These are phyloP conservation scores for Prolemur simus DNA, from an alignment of 2,113 vertebrate genomes.

Conservation along the genomic window DNA sequence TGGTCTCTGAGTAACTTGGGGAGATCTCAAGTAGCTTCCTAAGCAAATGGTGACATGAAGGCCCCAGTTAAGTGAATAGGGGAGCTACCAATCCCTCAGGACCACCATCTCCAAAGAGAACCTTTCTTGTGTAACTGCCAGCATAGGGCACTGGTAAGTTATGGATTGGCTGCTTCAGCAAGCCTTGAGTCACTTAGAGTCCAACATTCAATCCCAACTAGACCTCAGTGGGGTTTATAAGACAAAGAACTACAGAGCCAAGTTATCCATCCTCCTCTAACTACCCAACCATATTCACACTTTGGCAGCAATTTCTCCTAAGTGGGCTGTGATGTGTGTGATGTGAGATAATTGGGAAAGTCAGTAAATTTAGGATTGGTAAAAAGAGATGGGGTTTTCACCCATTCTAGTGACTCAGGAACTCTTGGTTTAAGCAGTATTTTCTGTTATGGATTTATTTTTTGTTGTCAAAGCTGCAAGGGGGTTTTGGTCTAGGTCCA, in stretches of 20 bases:
- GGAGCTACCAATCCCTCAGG: too few relatives aligned
- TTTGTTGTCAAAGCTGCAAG: too few relatives aligned
- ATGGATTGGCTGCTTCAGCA: not conserved
- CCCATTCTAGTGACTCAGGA: not conserved
- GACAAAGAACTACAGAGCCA: not conserved
- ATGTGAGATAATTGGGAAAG: not conserved
- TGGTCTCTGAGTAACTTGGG: not conserved
- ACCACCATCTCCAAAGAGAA: not conserved
- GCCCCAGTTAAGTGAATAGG: not conserved
- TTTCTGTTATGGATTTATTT: not conserved
- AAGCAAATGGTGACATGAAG: not conserved
- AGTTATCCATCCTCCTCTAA: not conserved
- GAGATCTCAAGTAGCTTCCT: not conserved
- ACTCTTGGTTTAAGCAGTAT: not conserved
- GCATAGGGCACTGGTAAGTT: not conserved
- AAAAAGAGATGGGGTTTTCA: not conserved
- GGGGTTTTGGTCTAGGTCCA: too few relatives aligned
- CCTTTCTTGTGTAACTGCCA: not conserved
- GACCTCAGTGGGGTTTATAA: not conserved
- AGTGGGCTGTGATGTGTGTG: not conserved
- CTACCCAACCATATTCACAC: not conserved
- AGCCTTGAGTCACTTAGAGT: not conserved
- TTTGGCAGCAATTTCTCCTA: not conserved
- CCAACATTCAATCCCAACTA: not conserved
- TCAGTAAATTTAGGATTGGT: not conserved